Conservation (phyloP, 1,140 invertebrate species). For the Trachelipus rathkii region DNA sequence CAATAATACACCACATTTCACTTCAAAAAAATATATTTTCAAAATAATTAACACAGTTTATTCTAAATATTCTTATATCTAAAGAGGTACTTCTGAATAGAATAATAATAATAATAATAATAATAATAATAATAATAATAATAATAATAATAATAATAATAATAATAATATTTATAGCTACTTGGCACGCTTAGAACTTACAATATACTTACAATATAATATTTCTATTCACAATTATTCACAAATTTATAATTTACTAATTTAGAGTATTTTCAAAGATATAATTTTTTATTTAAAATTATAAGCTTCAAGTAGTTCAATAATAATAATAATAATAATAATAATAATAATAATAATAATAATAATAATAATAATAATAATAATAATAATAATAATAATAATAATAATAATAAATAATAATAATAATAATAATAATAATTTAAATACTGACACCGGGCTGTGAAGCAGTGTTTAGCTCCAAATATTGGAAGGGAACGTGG, state of each 20-base stretch:
- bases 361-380: background rate
- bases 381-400: slow-evolving; percentile 5
- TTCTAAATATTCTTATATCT: too few relatives aligned
- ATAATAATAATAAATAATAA: background rate
- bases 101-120: background rate
- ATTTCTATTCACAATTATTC: too few relatives aligned
- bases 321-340: slow-evolving; percentile 13
- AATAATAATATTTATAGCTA: background rate
- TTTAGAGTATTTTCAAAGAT: too few relatives aligned
- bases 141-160: slow-evolving; percentile 12
- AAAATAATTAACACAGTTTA: too few relatives aligned
- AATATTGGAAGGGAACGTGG: slow-evolving; percentile 81
- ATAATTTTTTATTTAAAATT: too few relatives aligned
- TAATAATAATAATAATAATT: background rate
- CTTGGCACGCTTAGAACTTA: too few relatives aligned
- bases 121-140: slow-evolving; percentile 10
- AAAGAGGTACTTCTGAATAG: too few relatives aligned
- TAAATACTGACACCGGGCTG: slow-evolving; percentile 1
- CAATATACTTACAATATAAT: too few relatives aligned
- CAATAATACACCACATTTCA: too few relatives aligned
- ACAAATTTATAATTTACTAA: too few relatives aligned
- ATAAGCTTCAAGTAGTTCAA: background rate
- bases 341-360: slow-evolving; percentile 2
- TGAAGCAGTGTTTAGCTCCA: slow-evolving; percentile 54
- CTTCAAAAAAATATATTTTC: too few relatives aligned